Base-by-base conservation (phyloP, 2,797 vertebrate species). In the Arrhamphus sclerolepis region DNA sequence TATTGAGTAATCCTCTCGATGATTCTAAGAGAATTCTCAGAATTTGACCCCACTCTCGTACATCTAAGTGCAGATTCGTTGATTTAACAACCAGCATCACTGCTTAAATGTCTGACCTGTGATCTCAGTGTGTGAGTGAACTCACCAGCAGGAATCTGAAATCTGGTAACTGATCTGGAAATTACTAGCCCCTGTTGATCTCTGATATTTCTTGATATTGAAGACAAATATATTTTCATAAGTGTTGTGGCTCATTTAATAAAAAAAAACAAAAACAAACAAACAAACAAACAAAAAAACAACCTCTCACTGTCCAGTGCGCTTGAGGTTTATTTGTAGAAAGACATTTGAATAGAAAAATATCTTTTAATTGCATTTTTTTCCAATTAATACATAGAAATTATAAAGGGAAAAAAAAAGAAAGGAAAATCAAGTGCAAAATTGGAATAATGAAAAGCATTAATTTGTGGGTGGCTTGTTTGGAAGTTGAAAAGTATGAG, bases 41-140 rank as follows among this genome's bases (percentile, higher is more conserved):
- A 54, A 44, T 52, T 6, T 38, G 34, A 38, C 11, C 34, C 34
- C 7, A 8, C 13, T 38, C 34, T 38, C 34, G 14, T 38, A 14
- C 34, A 38, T 38, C 13, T 1, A 38, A 59, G 31, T 65, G 46
- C 59, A 73, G 24, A 26, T 19, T 51, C 75, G 62, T 52, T 83
- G 69, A 85, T 60, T 69, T 64, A 71, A 75, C 73, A 70, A 69
- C 66, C 75, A 76, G 83, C 75, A 81, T 82, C 80, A 81, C 39
- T 75, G 70, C 80, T 79, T 62, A 69, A 78, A 70, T 44, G 0
- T 48, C 42, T 69, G 66, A 39, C 60, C 49, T 58, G 43, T 77
- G 71, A 76, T 77, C 58, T 71, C 39, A 51, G 28, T 24, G 56
- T 41, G 38, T 65, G 64, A 59, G 59, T 60, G 56, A 21, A 71